phyloP scores from a whole-genome alignment of 1,140 invertebrate species.

The Neotoxoptera formosana region DNA sequence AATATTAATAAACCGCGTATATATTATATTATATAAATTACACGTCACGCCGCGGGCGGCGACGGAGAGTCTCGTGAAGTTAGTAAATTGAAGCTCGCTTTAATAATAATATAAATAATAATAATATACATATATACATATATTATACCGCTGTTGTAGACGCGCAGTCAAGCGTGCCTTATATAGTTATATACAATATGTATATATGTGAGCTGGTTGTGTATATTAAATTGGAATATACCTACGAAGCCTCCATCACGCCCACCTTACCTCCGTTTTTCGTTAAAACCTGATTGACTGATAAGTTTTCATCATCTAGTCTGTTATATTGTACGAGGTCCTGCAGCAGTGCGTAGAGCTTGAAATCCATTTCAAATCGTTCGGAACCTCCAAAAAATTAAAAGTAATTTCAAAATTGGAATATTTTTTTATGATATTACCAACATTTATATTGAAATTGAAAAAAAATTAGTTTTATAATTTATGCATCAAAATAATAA shows the following conservation, averaged over 20 bases:
- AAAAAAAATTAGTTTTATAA: too few species aligned
- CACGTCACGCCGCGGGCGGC: not conserved
- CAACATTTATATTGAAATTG: too few species aligned
- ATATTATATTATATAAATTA: conserved; percentile 16
- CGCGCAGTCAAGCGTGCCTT: not conserved
- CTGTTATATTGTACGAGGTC: not conserved
- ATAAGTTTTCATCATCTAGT: not conserved
- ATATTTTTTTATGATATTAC: too few species aligned
- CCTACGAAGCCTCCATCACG: not conserved
- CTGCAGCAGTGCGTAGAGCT: not conserved
- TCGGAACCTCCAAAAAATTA: not conserved
- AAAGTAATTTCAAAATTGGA: too few species aligned
- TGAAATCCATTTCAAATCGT: not conserved
- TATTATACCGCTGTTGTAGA: not conserved
- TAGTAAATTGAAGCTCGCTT: not conserved
- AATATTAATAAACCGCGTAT: conserved; percentile 4
- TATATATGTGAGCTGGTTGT: not conserved
- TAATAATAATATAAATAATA: conserved; percentile 16
- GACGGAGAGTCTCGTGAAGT: not conserved
- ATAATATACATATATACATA: not conserved
- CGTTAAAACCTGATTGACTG: not conserved
- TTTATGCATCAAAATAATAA: too few species aligned
- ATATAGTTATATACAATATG: not conserved
- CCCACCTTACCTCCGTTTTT: not conserved
- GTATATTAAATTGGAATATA: conserved; percentile 1